A percentile compares a stretch with the other conserved stretches of the same genome.
These are phyloP conservation scores for Rhegmatorhina hoffmannsi DNA, from an alignment of 2,113 vertebrate species.

Conservation along the genomic window DNA sequence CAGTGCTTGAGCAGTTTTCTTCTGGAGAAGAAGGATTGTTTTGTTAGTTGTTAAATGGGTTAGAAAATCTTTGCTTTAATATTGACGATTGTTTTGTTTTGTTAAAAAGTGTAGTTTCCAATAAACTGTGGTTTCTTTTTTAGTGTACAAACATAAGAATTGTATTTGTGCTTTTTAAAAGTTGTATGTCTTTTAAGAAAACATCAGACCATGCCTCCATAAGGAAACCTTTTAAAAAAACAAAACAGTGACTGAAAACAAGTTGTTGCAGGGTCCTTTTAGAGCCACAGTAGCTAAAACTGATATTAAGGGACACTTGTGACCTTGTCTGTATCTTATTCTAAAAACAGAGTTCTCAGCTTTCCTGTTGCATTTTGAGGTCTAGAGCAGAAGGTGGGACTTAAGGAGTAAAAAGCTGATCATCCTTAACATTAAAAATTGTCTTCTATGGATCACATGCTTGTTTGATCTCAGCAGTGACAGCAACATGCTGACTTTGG, in stretches of 20 bases:
- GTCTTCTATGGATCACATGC: background rate
- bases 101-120: background rate
- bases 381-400: background rate
- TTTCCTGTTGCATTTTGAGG: background rate
- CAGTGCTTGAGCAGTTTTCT: background rate
- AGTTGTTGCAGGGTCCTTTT: background rate
- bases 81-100: background rate
- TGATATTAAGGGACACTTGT: background rate
- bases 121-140: background rate
- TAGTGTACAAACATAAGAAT: background rate
- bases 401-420: background rate
- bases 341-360: background rate
- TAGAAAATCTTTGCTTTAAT: background rate
- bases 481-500: background rate
- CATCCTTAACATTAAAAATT: background rate
- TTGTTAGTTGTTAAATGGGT: background rate
- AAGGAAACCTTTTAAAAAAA: background rate
- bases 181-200: background rate
- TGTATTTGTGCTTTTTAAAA: background rate
- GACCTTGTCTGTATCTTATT: background rate
- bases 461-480: background rate
- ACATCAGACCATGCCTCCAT: background rate
- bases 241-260: background rate
- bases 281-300: background rate
- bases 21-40: background rate